Evolutionary conservation across 2,888 invertebrate genomes (phyloP).

Genomic region (Sepiola atlantica): DNA sequence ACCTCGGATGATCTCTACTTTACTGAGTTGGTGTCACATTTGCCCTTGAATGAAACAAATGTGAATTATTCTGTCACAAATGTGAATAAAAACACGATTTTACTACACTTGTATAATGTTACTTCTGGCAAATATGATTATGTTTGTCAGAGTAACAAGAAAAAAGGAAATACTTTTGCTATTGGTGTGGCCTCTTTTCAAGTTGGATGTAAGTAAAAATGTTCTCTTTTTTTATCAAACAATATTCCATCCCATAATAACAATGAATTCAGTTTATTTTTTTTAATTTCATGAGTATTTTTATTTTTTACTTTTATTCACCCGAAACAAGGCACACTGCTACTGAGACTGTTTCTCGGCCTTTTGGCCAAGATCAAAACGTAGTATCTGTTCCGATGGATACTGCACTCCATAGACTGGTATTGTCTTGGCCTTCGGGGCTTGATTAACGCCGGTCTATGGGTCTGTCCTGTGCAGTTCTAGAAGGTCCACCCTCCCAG

Average conservation of each 20-base stretch:
- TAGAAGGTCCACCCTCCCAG: too few species aligned
- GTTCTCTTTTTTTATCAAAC: neutral
- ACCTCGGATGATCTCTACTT: neutral
- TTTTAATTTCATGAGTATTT: neutral
- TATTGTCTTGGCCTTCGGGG: too few species aligned
- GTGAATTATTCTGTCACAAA: neutral
- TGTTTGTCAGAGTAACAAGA: neutral
- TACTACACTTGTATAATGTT: neutral
- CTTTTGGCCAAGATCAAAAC: too few species aligned
- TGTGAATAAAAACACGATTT: neutral
- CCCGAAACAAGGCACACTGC: neutral
- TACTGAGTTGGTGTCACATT: neutral
- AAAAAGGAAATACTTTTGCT: neutral
- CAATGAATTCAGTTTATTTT: neutral
- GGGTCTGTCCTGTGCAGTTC: too few species aligned
- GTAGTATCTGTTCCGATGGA: too few species aligned
- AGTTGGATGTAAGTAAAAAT: conserved; percentile 5
- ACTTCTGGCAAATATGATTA: neutral
- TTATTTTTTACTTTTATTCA: neutral
- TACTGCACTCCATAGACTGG: too few species aligned
- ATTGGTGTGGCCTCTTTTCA: neutral
- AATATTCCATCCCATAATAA: neutral
- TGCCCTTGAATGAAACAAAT: neutral
- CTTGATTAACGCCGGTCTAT: too few species aligned
- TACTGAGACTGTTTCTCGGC: too few species aligned